These are phyloP conservation scores for Cartodere bifasciata DNA, from an alignment of 2,888 invertebrate species.

Conservation along the genomic window DNA sequence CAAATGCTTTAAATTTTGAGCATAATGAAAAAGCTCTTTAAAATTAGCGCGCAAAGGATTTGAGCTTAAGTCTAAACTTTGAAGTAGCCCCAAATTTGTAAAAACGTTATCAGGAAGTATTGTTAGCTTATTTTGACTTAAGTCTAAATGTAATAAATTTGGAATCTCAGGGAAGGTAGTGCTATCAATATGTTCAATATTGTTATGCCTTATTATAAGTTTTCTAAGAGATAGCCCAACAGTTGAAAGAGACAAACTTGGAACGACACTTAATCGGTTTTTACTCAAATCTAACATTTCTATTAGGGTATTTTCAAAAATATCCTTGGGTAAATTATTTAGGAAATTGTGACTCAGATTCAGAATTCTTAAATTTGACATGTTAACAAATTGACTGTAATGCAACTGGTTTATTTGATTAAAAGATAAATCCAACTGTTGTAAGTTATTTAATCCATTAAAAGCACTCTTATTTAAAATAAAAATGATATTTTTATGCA, in stretches of 20 bases:
- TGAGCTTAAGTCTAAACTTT: conserved; percentile 67
- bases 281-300: conserved; percentile 69
- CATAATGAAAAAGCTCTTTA: conserved; percentile 77
- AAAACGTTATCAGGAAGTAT: conserved; percentile 83
- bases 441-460: conserved; percentile 58
- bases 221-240: conserved; percentile 67
- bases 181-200: conserved; percentile 74
- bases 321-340: conserved; percentile 60
- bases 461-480: conserved; percentile 64
- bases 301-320: conserved; percentile 65
- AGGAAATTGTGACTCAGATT: conserved; percentile 61
- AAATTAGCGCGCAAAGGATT: conserved; percentile 75
- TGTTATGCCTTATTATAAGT: conserved; percentile 67
- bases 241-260: conserved; percentile 63
- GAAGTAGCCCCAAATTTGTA: conserved; percentile 63
- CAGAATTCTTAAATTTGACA: conserved; percentile 59
- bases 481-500: conserved; percentile 62
- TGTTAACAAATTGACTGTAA: conserved; percentile 66
- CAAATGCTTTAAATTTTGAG: conserved; percentile 66
- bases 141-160: conserved; percentile 61
- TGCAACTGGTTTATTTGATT: conserved; percentile 67
- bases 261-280: conserved; percentile 69
- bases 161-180: conserved; percentile 77
- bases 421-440: conserved; percentile 65
- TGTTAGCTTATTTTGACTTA: conserved; percentile 69